Evolutionary conservation across 2,113 vertebrate genomes (phyloP), one percentile per base, ranked within the genome.

Genomic region (Choloepus hoffmanni): DNA sequence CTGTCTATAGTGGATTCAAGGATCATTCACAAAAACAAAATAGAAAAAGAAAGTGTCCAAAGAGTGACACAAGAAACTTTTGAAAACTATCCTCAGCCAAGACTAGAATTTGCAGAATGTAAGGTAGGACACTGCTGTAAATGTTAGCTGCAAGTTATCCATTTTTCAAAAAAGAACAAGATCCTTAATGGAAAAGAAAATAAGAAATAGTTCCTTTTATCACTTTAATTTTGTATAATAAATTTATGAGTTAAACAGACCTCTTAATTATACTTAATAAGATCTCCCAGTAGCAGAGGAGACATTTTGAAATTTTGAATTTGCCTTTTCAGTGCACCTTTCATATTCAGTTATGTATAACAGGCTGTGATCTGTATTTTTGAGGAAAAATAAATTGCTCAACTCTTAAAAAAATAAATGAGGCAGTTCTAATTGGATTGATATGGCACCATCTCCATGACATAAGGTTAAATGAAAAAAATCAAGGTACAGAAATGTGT

Each of bases 21-120:
- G 72, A 98, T 99, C 95, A 92, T 98, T 96, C 97, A 97, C 55
- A 99, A 99, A 98, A 99, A 99, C 82, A 97, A 16, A 36, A 92
- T 84, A n/a, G 88, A 98, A 81, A 98, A 98, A 95, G 98, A 98
- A 65, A 98, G 98, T 95, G 95, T 99, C 90, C 96, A 92, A 79
- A 98, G 97, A 95, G 48, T 99, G 97, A 99, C 99, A 53, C 77
- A 7, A 53, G 98, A 99, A 92, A 92, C 77, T 10, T 99, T 99
- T 96, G 99, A 99, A 72, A 79, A 98, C 30, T 99, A 98, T 62
- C 68, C 89, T 72, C 98, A 99, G 72, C 99, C 99, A 73, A 98
- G 99, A 70, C 95, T 99, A 0, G 99, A 99, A 94, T 98, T 98
- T 79, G 99, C 99, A 68, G 98, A 99, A 60, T 99, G 99, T 90